Evolutionary conservation across 2,888 invertebrate genomes (phyloP).

Genomic region (Andrena chrysosceles): DNA sequence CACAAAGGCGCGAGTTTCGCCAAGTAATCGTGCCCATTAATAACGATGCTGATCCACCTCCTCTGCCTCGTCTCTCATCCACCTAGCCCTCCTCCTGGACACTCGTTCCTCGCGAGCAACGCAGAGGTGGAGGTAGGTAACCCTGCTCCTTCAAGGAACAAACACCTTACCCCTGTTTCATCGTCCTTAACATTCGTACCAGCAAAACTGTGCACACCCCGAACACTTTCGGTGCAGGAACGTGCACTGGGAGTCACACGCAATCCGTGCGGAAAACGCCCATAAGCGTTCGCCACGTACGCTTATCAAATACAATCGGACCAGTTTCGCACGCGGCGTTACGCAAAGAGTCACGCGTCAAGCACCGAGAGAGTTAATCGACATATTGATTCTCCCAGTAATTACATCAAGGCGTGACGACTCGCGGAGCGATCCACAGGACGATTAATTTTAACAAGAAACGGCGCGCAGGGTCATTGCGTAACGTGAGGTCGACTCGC

Average conservation of each 20-base stretch:
- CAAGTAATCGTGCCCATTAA: slow-evolving; percentile 83
- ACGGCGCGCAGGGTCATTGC: slow-evolving; percentile 17
- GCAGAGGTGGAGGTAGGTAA: neutral
- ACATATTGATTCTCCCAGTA: slow-evolving; percentile 4
- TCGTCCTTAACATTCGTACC: neutral
- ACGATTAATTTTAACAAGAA: slow-evolving; percentile 30
- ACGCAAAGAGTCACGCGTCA: too few relatives aligned
- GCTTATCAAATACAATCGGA: too few relatives aligned
- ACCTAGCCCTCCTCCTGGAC: slow-evolving; percentile 8
- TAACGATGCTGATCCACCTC: slow-evolving; percentile 81
- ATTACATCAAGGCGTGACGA: slow-evolving; percentile 18
- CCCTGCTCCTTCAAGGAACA: slow-evolving; percentile 1
- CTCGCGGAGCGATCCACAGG: neutral
- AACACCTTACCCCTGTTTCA: neutral
- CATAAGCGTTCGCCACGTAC: too few relatives aligned
- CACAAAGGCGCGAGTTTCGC: slow-evolving; percentile 82
- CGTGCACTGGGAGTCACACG: too few relatives aligned
- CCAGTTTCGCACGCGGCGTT: too few relatives aligned
- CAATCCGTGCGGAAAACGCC: too few relatives aligned
- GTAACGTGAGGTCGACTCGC: slow-evolving; percentile 15
- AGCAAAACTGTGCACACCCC: too few relatives aligned
- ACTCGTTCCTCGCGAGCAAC: neutral
- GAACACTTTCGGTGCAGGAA: too few relatives aligned
- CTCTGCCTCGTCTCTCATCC: slow-evolving; percentile 40
- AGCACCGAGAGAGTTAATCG: neutral